phyloP scores from a whole-genome alignment of 2,797 vertebrate genomes.

The Acridotheres tristis region DNA sequence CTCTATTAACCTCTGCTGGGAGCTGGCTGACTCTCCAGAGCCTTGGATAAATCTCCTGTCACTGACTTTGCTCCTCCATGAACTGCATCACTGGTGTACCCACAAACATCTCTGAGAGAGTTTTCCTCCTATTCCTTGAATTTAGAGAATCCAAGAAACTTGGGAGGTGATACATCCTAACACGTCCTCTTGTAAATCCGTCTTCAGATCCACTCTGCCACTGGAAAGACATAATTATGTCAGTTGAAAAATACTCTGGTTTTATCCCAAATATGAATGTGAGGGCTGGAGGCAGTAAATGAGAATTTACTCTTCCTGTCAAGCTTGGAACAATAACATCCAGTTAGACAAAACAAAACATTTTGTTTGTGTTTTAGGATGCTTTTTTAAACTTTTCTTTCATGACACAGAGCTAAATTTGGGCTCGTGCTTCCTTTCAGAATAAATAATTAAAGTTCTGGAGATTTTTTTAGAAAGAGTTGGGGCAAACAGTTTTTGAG shows the following conservation, averaged over 20 bases:
- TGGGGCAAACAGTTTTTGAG: neutral
- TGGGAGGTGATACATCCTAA: neutral
- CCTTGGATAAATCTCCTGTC: neutral
- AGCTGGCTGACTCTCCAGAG: neutral
- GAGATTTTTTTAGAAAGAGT: neutral
- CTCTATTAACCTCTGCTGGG: neutral
- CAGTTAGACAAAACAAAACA: neutral
- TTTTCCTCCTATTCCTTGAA: neutral
- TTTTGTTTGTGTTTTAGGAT: neutral
- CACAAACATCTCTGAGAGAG: neutral
- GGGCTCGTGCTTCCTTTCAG: neutral
- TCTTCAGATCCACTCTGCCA: neutral
- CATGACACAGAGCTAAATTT: neutral
- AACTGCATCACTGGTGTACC: rapidly evolving
- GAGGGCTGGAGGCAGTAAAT: neutral
- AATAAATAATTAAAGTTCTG: neutral
- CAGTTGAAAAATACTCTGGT: neutral
- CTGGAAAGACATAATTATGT: neutral
- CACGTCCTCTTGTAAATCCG: neutral
- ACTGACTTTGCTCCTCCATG: neutral
- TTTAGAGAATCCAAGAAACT: rapidly evolving
- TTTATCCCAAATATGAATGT: neutral
- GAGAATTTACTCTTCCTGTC: neutral
- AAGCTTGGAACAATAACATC: neutral
- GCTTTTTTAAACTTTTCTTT: neutral